Percentiles rank a stretch among this genome's conserved stretches.
Evolutionary conservation across 1,140 invertebrate species (phyloP).

Genomic region (Drosophila aff.): DNA sequence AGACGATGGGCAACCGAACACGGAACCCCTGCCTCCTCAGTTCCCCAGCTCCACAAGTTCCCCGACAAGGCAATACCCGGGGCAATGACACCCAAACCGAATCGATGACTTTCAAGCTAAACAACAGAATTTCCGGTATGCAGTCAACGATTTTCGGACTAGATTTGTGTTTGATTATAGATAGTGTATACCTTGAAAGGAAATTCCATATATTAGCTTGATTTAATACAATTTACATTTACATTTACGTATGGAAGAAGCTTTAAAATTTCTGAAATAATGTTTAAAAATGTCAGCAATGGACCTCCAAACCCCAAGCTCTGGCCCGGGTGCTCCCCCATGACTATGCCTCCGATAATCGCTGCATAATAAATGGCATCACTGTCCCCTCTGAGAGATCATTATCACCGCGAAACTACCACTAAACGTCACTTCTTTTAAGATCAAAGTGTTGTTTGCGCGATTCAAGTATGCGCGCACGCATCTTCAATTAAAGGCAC

Average conservation of each 20-base stretch:
- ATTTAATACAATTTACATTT: no score
- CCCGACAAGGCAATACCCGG: slow-evolving; percentile 1
- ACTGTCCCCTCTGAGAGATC: slow-evolving; percentile 81
- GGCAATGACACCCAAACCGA: background rate
- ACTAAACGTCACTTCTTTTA: slow-evolving; percentile 85
- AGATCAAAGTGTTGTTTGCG: slow-evolving; percentile 85
- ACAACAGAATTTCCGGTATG: slow-evolving; percentile 9
- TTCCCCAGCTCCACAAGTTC: background rate
- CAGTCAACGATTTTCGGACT: background rate
- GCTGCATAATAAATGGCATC: slow-evolving; percentile 80
- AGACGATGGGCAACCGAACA: slow-evolving; percentile 12
- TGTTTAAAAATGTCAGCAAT: background rate
- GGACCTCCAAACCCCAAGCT: background rate
- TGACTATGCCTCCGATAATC: slow-evolving; percentile 41
- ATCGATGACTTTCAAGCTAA: background rate
- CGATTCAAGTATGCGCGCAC: slow-evolving; percentile 78
- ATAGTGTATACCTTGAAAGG: no score
- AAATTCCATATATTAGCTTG: no score
- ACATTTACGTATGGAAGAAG: no score
- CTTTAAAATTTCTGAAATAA: background rate
- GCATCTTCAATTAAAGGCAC: slow-evolving; percentile 84
- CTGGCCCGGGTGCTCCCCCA: no score
- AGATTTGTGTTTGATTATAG: background rate
- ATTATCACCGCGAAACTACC: slow-evolving; percentile 83
- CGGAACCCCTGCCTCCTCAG: background rate